Conservation (phyloP, 1,140 invertebrate genomes). For the Battus philenor region DNA sequence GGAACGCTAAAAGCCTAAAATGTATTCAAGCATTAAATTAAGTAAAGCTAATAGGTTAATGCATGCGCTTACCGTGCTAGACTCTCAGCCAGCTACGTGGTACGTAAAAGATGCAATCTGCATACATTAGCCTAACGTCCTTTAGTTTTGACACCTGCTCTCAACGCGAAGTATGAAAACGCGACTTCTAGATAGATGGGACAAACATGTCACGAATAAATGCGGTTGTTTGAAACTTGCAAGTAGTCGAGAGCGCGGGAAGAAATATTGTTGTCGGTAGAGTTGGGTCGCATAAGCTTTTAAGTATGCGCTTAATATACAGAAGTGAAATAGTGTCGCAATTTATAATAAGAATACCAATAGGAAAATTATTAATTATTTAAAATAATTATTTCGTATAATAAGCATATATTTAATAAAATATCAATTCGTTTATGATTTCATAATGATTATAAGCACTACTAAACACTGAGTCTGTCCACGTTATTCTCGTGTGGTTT, state of each 20-base stretch:
- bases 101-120: conserved; percentile 62
- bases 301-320: conserved; percentile 33
- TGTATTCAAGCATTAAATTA: conserved; percentile 34
- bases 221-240: conserved; percentile 40
- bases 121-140: conserved; percentile 71
- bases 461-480: too few relatives aligned
- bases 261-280: conserved; percentile 20
- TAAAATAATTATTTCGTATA: too few relatives aligned
- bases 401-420: too few relatives aligned
- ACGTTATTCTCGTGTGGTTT: too few relatives aligned
- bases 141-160: conserved; percentile 72
- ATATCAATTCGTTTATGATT: too few relatives aligned
- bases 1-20: conserved; percentile 31
- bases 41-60: conserved; percentile 38
- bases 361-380: too few relatives aligned
- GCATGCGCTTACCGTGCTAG: conserved; percentile 25
- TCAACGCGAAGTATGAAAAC: conserved; percentile 38
- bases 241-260: conserved; percentile 15
- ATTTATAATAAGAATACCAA: too few relatives aligned
- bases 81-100: conserved; percentile 21
- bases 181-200: conserved; percentile 47
- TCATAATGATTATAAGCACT: too few relatives aligned
- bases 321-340: conserved; percentile 20
- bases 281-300: conserved; percentile 29
- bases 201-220: conserved; percentile 62